Evolutionary conservation across 1,140 invertebrate species (phyloP).

Genomic region (Aphelinus atriplicis): DNA sequence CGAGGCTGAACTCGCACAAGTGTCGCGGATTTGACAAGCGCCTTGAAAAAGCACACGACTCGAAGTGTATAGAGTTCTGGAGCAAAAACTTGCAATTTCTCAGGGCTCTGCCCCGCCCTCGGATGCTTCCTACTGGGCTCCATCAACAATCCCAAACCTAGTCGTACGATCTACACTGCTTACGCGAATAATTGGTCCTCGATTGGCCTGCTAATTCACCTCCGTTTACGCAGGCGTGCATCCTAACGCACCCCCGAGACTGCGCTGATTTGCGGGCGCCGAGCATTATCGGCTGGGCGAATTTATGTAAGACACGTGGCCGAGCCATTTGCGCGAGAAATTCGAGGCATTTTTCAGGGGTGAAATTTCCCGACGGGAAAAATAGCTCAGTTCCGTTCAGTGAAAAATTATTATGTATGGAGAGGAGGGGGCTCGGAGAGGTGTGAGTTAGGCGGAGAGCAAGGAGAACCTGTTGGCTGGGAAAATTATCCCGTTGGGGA

Average conservation of each 20-base stretch:
- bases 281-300: slow-evolving; percentile 38
- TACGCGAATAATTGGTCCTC: not conserved
- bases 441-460: not conserved
- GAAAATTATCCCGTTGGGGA: not conserved
- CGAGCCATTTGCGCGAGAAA: slow-evolving; percentile 3
- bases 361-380: slow-evolving; percentile 29
- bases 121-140: no score
- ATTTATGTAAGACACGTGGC: slow-evolving; percentile 35
- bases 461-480: slow-evolving; percentile 15
- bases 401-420: slow-evolving; percentile 33
- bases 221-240: not conserved
- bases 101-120: no score
- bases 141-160: no score
- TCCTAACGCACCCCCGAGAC: slow-evolving; percentile 17
- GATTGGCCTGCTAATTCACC: no score
- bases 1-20: no score
- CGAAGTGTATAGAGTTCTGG: no score
- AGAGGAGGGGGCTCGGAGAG: not conserved
- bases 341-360: slow-evolving; percentile 28
- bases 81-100: no score
- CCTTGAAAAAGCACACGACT: no score
- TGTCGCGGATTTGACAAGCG: no score
- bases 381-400: slow-evolving; percentile 5
- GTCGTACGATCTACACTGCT: no score
- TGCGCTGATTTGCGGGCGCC: slow-evolving; percentile 6